Evolutionary conservation across 2,888 invertebrate genomes (phyloP), one percentile per base, ranked within the genome.

Genomic region (Torymus aiolomorphi): DNA sequence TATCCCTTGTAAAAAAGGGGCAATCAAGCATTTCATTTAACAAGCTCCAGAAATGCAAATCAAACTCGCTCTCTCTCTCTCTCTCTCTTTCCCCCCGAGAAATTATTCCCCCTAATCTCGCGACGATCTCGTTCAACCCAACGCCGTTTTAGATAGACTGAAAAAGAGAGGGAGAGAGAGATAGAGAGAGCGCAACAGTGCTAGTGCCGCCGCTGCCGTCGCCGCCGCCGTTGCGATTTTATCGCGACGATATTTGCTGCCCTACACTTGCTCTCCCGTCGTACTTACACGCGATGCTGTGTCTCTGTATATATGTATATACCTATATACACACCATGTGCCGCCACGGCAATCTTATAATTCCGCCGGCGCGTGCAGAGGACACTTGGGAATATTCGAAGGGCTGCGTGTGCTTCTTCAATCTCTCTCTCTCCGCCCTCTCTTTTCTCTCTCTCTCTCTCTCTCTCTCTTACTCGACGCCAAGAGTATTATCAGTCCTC

Each of bases 371-470:
- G 57, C 57, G 49, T 42, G 24, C 51, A 71, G 63, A 78, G 78
- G 73, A 69, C 73, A 63, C 73, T 78, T 74, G 73, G 73, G 73
- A 74, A 69, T 31, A 31, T 74, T 24, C 42, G 14, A 24, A 51
- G 14, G 18, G 18, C 59, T 65, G 2, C 42, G 24, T 54, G 57
- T 13, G 24, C 51, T 59, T 66, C 54, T 54, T 76, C 59, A 31
- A 61, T 54, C 69, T 69, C 62, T 31, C 31, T 31, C 31, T 31
- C 31, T 3, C 2, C 8, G 2, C 8, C 4, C 12, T 16, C 0
- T 57, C 13, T 74, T 14, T 42, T 14, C 42, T 18, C n/a, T 8
- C 2, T 52, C 14, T 51, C 74, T 14, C 56, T 20, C 12, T n/a
- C 20, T 42, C 5, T 20, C 14, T 63, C 52, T 56, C 63, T 70